phyloP scores from a whole-genome alignment of 2,888 invertebrate species.

The Listrodromus nycthemerus region DNA sequence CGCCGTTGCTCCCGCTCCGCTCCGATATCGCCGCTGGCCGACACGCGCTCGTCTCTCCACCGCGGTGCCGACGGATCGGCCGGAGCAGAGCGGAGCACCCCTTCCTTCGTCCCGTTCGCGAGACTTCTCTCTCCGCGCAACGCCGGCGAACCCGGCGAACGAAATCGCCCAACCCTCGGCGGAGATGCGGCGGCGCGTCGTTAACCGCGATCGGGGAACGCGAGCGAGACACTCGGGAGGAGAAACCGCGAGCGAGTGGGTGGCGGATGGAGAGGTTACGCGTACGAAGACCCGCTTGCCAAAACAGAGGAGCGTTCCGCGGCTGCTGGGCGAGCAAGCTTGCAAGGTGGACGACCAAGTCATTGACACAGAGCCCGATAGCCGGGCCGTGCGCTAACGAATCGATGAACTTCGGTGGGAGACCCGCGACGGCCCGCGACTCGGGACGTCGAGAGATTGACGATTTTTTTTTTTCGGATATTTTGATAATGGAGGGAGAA shows the following conservation, averaged over 20 bases:
- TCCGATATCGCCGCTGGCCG: slow-evolving; percentile 34
- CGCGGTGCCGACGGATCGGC: slow-evolving; percentile 51
- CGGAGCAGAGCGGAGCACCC: slow-evolving; percentile 23
- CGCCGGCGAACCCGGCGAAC: slow-evolving; percentile 47
- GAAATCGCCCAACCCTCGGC: slow-evolving; percentile 41
- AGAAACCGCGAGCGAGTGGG: slow-evolving; percentile 31
- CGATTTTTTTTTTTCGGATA: too few relatives aligned
- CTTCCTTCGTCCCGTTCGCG: slow-evolving; percentile 34
- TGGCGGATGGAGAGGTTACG: slow-evolving; percentile 41
- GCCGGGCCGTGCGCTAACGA: neutral
- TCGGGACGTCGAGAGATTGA: neutral
- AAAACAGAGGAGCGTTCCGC: slow-evolving; percentile 18
- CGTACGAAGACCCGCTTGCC: slow-evolving; percentile 38
- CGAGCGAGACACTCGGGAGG: slow-evolving; percentile 6
- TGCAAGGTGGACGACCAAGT: slow-evolving; percentile 9
- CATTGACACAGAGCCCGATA: slow-evolving; percentile 12
- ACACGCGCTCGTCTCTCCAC: slow-evolving; percentile 42
- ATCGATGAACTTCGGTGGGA: neutral
- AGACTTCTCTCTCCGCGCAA: slow-evolving; percentile 32
- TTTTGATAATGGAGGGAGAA: neutral
- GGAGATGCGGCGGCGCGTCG: slow-evolving; percentile 25
- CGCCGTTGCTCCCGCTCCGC: slow-evolving; percentile 44
- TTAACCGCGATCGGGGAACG: slow-evolving; percentile 17
- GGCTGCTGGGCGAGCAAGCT: neutral
- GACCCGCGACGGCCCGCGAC: too few relatives aligned